Percentiles rank a stretch among this genome's conserved stretches.
These are phyloP conservation scores for Kryptopterus vitreolus DNA, from an alignment of 2,797 vertebrate genomes.

Conservation along the genomic window DNA sequence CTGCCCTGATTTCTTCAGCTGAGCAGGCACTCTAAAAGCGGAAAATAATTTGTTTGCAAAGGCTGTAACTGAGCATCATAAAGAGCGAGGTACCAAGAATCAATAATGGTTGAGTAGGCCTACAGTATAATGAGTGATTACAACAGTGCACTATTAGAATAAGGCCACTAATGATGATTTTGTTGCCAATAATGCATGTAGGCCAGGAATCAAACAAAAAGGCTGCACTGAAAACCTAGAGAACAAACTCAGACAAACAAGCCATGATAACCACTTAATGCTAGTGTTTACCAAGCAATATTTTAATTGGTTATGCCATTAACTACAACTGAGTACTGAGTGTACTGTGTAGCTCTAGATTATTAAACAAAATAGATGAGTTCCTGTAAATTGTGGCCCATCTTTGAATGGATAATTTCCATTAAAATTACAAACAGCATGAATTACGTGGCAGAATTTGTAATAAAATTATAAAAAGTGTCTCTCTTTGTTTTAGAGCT, in stretches of 20 bases:
- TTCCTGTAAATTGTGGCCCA: not conserved
- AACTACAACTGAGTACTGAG: not conserved
- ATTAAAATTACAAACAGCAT: not conserved
- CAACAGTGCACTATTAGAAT: conserved; percentile 11
- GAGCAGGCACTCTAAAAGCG: conserved; percentile 7
- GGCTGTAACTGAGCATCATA: conserved; percentile 10
- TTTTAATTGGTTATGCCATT: not conserved
- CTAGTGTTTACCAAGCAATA: too few species aligned
- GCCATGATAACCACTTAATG: not conserved
- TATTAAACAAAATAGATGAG: not conserved
- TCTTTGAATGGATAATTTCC: not conserved
- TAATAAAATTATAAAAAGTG: not conserved
- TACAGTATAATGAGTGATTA: conserved; percentile 33
- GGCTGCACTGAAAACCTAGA: not conserved
- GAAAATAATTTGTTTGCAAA: conserved; percentile 28
- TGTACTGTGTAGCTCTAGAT: not conserved
- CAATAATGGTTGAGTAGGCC: conserved; percentile 31
- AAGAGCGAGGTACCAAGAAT: conserved; percentile 20
- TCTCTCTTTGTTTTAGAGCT: not conserved
- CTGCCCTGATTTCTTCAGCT: conserved; percentile 9
- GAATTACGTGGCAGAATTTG: not conserved
- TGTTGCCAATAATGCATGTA: conserved; percentile 16
- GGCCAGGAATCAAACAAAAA: not conserved
- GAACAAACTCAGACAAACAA: not conserved
- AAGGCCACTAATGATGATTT: conserved; percentile 3